Evolutionary conservation across 1,140 invertebrate species (phyloP).

Genomic region (Platyscapa corneri): DNA sequence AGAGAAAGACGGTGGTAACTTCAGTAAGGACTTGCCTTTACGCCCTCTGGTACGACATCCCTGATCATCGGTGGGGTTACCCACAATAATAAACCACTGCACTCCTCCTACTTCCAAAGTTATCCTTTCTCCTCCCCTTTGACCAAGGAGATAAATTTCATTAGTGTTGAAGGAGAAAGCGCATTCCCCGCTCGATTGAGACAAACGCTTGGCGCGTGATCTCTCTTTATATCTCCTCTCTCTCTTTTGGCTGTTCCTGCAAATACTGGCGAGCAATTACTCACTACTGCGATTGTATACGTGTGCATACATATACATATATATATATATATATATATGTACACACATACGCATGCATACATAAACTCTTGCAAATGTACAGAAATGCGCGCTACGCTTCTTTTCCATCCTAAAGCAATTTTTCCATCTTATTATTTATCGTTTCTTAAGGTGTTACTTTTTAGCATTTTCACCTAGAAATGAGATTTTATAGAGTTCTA

Average conservation of each 20-base stretch:
- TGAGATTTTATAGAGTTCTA: neutral
- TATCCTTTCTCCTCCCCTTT: neutral
- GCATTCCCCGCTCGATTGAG: conserved; percentile 8
- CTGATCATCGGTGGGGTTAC: neutral
- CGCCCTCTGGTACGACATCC: neutral
- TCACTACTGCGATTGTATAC: neutral
- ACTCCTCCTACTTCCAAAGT: neutral
- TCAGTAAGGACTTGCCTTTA: neutral
- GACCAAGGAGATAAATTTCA: neutral
- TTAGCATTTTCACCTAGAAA: neutral
- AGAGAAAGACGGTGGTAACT: neutral
- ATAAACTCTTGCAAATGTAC: no score
- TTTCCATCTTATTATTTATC: neutral
- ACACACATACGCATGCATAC: neutral
- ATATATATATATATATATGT: neutral
- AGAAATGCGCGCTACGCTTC: neutral
- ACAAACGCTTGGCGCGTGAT: neutral
- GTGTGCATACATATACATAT: neutral
- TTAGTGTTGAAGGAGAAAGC: neutral
- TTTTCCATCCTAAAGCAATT: neutral
- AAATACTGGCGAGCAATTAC: neutral
- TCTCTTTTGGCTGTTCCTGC: neutral
- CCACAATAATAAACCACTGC: conserved; percentile 10
- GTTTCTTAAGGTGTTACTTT: neutral
- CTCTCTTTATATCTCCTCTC: neutral